Base-by-base conservation (phyloP, 2,888 invertebrate genomes). In the Ennomos quercinarius region DNA sequence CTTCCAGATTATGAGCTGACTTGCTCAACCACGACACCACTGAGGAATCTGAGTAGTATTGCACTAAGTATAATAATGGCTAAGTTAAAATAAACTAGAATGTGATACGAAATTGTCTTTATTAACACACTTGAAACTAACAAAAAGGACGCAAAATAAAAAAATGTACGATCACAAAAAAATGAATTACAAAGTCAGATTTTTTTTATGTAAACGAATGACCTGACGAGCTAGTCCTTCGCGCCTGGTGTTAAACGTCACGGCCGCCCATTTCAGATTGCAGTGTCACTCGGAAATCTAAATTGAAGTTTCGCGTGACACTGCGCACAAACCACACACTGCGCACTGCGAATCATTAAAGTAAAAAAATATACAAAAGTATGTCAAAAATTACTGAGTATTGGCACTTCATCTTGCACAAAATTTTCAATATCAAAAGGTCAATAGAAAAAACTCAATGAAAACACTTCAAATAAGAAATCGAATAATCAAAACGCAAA, bases 381-480 rank as follows among this genome's bases (percentile, higher is more conserved):
- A 54, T 46, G n/a, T 47, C 42, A 48, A 54, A 51, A 57, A n/a
- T 17, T 61, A 45, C 45, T 63, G 48, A 57, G 57, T 64, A 74
- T 79, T 78, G 78, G 78, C 80, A 76, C 77, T 66, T 57, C 35
- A 68, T 35, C 9, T 36, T 47, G 73, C 71, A 70, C 73, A 73
- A 46, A 1, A 13, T 10, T 34, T 36, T 2, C 12, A 72, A 53
- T 44, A 27, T 49, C 41, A 47, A 46, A 41, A n/a, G 35, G 10
- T 51, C 37, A 43, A 46, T 12, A 39, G 9, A 63, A 53, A 43
- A 52, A 56, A 63, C 63, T 38, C 43, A 63, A 80, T 81, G 91
- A 90, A 91, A 91, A 89, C 72, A 79, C 78, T 89, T 90, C 90
- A 89, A 91, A 92, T 81, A 83, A 87, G 89, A 91, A 91, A 91